These are phyloP conservation scores for Aricia artaxerxes DNA, from an alignment of 2,888 invertebrate species.

Conservation along the genomic window DNA sequence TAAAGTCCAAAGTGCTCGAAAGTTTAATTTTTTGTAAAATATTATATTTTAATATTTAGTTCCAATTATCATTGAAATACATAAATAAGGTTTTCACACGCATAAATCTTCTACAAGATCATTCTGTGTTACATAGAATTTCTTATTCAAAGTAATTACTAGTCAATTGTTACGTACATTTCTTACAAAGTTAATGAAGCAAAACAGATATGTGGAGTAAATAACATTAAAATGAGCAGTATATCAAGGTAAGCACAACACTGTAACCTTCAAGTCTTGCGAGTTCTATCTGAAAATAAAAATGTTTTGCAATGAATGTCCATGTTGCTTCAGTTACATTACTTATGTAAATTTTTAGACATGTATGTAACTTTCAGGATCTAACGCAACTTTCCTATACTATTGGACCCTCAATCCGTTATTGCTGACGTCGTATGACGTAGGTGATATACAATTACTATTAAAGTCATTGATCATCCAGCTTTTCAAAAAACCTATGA, in stretches of 20 bases:
- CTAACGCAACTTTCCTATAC: slow-evolving; percentile 24
- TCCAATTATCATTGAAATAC: not conserved
- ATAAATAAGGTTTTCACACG: not conserved
- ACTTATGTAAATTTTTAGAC: slow-evolving; percentile 22
- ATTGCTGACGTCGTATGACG: slow-evolving; percentile 2
- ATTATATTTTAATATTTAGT: not conserved
- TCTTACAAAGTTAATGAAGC: not conserved
- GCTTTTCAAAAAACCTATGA: not conserved
- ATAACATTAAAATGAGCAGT: slow-evolving; percentile 34
- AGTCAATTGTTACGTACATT: not conserved
- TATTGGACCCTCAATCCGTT: slow-evolving; percentile 7
- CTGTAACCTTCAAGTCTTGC: not conserved
- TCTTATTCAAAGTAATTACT: not conserved
- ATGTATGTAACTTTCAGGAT: slow-evolving; percentile 37
- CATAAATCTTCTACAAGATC: not conserved
- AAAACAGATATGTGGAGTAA: not conserved
- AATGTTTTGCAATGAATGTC: slow-evolving; percentile 28
- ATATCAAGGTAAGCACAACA: slow-evolving; percentile 36
- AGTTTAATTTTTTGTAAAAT: not conserved
- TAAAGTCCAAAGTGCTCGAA: not conserved
- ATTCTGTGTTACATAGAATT: not conserved
- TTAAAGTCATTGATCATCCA: not conserved
- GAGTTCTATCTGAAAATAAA: not conserved
- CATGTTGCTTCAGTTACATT: slow-evolving; percentile 22
- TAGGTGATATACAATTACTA: slow-evolving; percentile 11